Evolutionary conservation across 1,140 invertebrate genomes (phyloP), one percentile per base, ranked within the genome.

Genomic region (Achroia grisella): DNA sequence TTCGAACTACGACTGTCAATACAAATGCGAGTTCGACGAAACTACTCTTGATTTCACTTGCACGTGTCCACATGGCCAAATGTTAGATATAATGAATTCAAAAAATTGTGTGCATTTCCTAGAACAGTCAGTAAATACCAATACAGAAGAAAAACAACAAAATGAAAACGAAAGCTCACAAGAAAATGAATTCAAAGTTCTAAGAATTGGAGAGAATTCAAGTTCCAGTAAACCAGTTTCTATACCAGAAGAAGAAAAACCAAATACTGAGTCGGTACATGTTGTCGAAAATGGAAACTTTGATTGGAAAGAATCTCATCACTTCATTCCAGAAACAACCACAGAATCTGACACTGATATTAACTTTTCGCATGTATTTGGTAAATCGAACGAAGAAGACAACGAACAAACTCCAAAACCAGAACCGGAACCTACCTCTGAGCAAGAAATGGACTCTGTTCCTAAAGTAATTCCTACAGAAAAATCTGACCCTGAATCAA

Each of bases 1-100:
- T 32, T 87, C 91, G 53, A 93, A 93, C 62, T 89, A 93, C 44
- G 89, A 87, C 1, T 97, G 95, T 67, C 89, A 93, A 45, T 89
- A 94, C 71, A 83, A 88, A 6, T 97, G 95, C 71, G 79, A 87
- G 28, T 95, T 93, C 60, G 90, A 94, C 67, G 90, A 91, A 52
- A 56, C 56, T 1, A 71, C 67, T 2, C 64, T 90, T 17, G 86
- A 90, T 44, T 93, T 93, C 54, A 70, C 73, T 2, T 97, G 95
- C 70, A 87, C 72, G 6, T 97, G 95, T 75, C 90, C 91, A n/a
- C 53, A 73, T 39, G 80, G 85, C 36, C 72, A 82, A 56, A 81
- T 86, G 1, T 62, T 80, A 14, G 74, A 80, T 33, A 56, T 62
- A 13, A 76, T 64, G 17, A 78, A 79, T 33, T 70, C 83, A 6